Evolutionary conservation across 2,888 invertebrate genomes (phyloP).

Genomic region (Stegophylla sp.): DNA sequence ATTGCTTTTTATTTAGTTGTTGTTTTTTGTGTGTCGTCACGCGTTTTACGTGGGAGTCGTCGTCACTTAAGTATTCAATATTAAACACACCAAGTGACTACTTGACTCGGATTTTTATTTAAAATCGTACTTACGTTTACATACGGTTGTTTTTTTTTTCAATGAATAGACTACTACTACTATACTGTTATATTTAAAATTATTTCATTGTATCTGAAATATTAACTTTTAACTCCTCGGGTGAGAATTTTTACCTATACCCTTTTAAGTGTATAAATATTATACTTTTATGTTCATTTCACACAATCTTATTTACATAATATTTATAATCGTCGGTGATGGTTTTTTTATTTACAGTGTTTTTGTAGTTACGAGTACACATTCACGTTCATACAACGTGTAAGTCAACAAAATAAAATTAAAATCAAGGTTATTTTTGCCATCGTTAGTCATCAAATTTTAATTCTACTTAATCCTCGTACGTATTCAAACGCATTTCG

Average conservation of each 20-base stretch:
- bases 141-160: background rate
- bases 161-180: background rate
- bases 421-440: too few relatives aligned
- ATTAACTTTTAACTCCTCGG: background rate
- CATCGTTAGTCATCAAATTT: too few relatives aligned
- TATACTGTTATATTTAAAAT: background rate
- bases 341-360: too few relatives aligned
- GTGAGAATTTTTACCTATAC: background rate
- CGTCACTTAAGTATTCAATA: background rate
- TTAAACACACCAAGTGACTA: background rate
- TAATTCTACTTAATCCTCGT: too few relatives aligned
- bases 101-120: background rate
- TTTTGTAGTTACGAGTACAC: too few relatives aligned
- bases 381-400: too few relatives aligned
- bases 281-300: background rate
- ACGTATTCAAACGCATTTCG: too few relatives aligned
- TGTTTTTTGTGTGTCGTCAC: conserved; percentile 1
- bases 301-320: background rate
- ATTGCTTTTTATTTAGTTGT: conserved; percentile 31
- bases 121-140: background rate
- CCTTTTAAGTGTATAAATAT: background rate
- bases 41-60: background rate
- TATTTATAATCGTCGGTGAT: background rate
- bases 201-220: background rate
- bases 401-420: too few relatives aligned